Base-by-base conservation (phyloP, 2,888 invertebrate genomes). In the Embidobia sp. region DNA sequence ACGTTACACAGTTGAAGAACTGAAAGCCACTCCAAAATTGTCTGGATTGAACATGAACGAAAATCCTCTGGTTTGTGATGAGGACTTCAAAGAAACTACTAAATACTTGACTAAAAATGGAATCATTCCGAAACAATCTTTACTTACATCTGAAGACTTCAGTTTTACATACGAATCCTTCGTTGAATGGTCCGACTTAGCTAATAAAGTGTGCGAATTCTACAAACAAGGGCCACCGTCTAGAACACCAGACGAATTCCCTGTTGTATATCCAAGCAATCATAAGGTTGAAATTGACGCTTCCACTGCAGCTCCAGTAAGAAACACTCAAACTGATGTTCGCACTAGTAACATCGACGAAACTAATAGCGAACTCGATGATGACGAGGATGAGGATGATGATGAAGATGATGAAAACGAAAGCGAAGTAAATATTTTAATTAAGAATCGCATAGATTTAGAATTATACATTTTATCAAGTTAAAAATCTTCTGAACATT, bases 11-110 rank as follows among this genome's bases (percentile, higher is more conserved):
- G 89, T 91, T 73, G 91, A 91, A 49, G 93, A 94, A 84, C 88
- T 94, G 51, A 90, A 91, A 78, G 91, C 92, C 33, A 91, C 91
- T 55, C 92, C 92, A 16, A 91, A 92, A 82, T 84, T 94, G 18
- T 90, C 91, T 48, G 91, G 92, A 33, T 88, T 94, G 2, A 93
- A 94, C 83, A 90, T 94, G 29, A 91, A 92, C 69, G 91, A 92
- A 79, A 94, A 94, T 88, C 93, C 93, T 1, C 89, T 96, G 29
- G 91, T 92, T 37, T 95, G 95, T 87, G 92, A 93, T 79, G 90
- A 91, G 19, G 93, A 93, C 46, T 93, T 95, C 84, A 93, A 93
- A 80, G 91, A 92, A 57, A 92, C 94, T 29, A 92, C 95, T 85
- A 90, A 91, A 48, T 94, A 92, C 92, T 89, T 94, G 61, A 92